Conservation (phyloP, 2,113 vertebrate genomes). For the Myotis yumanensis region DNA sequence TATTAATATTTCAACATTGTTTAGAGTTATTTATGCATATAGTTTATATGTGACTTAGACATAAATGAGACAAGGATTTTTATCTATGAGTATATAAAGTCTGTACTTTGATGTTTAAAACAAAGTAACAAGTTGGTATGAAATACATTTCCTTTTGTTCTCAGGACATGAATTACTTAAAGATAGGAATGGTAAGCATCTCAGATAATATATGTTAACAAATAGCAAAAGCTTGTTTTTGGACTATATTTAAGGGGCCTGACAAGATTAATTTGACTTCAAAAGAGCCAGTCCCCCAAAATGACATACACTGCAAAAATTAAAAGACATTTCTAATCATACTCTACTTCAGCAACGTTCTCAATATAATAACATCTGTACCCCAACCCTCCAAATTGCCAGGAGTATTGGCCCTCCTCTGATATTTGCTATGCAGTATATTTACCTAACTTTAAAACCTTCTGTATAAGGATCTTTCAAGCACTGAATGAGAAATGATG, state of each 20-base stretch:
- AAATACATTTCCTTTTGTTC: conserved; percentile 50
- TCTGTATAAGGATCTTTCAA: neutral
- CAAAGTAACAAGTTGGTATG: conserved; percentile 31
- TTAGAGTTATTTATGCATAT: conserved; percentile 28
- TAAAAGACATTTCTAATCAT: neutral
- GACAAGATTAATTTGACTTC: conserved; percentile 44
- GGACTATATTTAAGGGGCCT: neutral
- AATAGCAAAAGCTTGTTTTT: conserved; percentile 5
- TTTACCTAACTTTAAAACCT: conserved; percentile 45
- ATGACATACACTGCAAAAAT: neutral
- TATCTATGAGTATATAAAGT: neutral
- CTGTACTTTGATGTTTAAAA: conserved; percentile 30
- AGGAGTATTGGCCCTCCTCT: neutral
- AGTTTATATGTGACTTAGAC: conserved; percentile 11
- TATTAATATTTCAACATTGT: conserved; percentile 40
- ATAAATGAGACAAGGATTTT: conserved; percentile 47
- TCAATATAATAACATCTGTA: neutral
- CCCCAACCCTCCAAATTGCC: neutral
- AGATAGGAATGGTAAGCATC: neutral
- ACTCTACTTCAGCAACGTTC: neutral
- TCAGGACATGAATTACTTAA: neutral
- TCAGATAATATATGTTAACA: conserved; percentile 12
- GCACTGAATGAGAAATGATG: conserved; percentile 44
- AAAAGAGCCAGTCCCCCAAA: neutral
- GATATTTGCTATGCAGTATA: neutral